Conservation (phyloP, 2,797 vertebrate species). For the Myotis daubentonii region DNA sequence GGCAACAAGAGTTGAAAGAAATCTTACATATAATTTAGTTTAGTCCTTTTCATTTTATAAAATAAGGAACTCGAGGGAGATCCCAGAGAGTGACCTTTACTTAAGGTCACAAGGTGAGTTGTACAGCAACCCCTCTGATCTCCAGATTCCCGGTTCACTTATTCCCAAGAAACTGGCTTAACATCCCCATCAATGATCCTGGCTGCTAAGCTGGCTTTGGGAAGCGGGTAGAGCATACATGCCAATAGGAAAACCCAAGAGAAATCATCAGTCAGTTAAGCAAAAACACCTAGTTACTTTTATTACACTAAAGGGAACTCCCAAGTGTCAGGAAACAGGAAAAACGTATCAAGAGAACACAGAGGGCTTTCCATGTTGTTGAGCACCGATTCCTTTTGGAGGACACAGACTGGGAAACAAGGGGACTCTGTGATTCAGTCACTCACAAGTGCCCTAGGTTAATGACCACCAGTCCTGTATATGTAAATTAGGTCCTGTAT, state of each 20-base stretch:
- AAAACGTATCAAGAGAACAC: not conserved
- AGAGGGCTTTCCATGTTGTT: not conserved
- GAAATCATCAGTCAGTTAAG: not conserved
- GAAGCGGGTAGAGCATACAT: not conserved
- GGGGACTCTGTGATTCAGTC: not conserved
- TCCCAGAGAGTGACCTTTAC: not conserved
- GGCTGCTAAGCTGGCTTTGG: not conserved
- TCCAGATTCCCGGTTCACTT: not conserved
- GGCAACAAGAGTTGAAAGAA: conserved; percentile 31
- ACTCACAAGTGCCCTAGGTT: not conserved
- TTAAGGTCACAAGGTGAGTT: not conserved
- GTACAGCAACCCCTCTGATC: not conserved
- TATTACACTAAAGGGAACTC: not conserved
- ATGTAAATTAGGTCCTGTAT: not conserved
- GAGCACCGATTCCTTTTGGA: not conserved
- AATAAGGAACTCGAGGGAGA: not conserved
- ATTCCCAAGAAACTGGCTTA: not conserved
- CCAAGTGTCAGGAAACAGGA: not conserved
- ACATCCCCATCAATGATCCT: not conserved
- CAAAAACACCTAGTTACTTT: not conserved
- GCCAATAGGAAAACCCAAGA: conserved; percentile 9
- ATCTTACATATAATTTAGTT: not conserved
- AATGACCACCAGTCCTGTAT: not conserved
- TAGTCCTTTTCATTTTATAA: conserved; percentile 55
- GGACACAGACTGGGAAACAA: not conserved